A percentile compares a stretch with the other conserved stretches of the same genome.
These are phyloP conservation scores for Hypolimnas misippus DNA, from an alignment of 2,888 invertebrate genomes.

Conservation along the genomic window DNA sequence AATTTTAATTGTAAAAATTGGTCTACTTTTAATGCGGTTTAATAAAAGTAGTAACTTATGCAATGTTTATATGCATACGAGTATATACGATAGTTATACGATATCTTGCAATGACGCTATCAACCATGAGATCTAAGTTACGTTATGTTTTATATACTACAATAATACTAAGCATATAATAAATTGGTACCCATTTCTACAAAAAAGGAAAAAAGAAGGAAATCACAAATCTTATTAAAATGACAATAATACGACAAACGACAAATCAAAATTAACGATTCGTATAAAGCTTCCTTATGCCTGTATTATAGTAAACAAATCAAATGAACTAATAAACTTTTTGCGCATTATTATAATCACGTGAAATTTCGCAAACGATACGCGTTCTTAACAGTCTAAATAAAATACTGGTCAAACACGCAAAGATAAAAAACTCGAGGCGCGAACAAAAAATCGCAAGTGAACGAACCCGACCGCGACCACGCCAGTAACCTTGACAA, in stretches of 20 bases:
- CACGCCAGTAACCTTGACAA: slow-evolving; percentile 17
- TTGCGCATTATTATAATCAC: too few relatives aligned
- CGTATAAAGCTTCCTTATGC: too few relatives aligned
- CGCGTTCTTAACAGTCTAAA: slow-evolving; percentile 20
- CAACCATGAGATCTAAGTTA: not conserved
- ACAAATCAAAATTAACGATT: too few relatives aligned
- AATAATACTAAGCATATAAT: too few relatives aligned
- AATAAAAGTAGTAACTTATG: not conserved
- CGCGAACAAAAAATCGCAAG: slow-evolving; percentile 21
- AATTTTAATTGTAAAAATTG: slow-evolving; percentile 15
- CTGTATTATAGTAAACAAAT: too few relatives aligned
- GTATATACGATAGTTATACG: not conserved
- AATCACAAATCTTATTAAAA: too few relatives aligned
- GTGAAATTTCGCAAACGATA: slow-evolving; percentile 3
- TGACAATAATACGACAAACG: too few relatives aligned
- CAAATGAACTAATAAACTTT: too few relatives aligned
- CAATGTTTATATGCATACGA: not conserved
- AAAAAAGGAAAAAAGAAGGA: too few relatives aligned
- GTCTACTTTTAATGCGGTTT: not conserved
- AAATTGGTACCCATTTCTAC: too few relatives aligned
- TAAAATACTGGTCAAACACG: slow-evolving; percentile 21
- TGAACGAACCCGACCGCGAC: slow-evolving; percentile 30
- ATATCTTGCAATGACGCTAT: not conserved
- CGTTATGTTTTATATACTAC: not conserved
- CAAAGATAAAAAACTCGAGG: slow-evolving; percentile 22